phyloP scores from a whole-genome alignment of 1,140 invertebrate species.

The Pogonomyrmex californicus region DNA sequence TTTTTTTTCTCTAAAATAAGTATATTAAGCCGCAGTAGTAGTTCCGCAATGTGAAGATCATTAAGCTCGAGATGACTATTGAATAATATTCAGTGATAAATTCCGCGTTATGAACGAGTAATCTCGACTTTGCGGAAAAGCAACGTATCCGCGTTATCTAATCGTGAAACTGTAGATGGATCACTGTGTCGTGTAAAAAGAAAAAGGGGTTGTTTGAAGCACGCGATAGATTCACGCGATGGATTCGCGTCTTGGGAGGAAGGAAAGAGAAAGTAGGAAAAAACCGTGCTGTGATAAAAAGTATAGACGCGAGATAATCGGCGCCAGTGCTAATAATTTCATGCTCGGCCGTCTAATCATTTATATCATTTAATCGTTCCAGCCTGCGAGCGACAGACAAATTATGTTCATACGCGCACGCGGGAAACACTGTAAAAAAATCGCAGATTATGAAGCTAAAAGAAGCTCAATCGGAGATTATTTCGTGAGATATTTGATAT shows the following conservation, averaged over 20 bases:
- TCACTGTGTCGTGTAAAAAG: constrained; percentile 17
- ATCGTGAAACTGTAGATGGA: background rate
- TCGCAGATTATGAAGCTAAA: constrained; percentile 9
- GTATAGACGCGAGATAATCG: constrained; percentile 68
- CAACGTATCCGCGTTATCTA: background rate
- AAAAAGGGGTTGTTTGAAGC: constrained; percentile 22
- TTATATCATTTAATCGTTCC: constrained; percentile 74
- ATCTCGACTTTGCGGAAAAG: constrained; percentile 10
- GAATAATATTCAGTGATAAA: constrained; percentile 5
- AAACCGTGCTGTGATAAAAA: constrained; percentile 21
- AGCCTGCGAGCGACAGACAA: constrained; percentile 42
- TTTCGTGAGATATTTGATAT: background rate
- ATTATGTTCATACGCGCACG: constrained; percentile 27
- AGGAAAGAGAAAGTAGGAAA: constrained; percentile 17
- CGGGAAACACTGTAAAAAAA: constrained; percentile 51
- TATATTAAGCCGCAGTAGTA: background rate
- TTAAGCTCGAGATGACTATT: too few species aligned
- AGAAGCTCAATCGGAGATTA: background rate
- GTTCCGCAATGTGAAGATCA: background rate
- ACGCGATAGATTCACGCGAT: constrained; percentile 27
- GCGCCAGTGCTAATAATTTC: constrained; percentile 77
- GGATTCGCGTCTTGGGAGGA: constrained; percentile 28
- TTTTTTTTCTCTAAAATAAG: background rate
- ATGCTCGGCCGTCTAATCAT: constrained; percentile 72
- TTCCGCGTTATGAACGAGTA: background rate